phyloP scores from a whole-genome alignment of 2,113 vertebrate species.

The Heterotilapia buettikoferi region DNA sequence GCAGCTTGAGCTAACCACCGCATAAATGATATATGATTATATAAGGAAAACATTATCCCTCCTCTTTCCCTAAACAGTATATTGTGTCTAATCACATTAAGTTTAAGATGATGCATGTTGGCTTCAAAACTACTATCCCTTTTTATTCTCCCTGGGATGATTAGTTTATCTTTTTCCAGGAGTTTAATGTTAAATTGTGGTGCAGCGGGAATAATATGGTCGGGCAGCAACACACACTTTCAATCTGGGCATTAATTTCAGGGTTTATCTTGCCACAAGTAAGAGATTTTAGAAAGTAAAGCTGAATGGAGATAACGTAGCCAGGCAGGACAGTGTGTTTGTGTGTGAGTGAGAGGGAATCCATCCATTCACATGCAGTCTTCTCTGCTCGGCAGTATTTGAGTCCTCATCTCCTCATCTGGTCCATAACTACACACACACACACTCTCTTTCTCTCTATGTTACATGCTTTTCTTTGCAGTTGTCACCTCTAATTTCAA shows the following conservation, averaged over 20 bases:
- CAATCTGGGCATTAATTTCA: not conserved
- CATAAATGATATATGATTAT: not conserved
- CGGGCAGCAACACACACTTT: not conserved
- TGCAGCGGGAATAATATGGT: not conserved
- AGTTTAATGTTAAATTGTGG: not conserved
- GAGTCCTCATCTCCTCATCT: not conserved
- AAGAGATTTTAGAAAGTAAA: not conserved
- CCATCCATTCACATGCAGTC: not conserved
- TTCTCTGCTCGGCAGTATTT: not conserved
- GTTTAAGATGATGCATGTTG: not conserved
- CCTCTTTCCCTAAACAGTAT: not conserved
- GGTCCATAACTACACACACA: not conserved
- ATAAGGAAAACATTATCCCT: not conserved
- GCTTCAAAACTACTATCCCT: not conserved
- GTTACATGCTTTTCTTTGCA: constrained; percentile 28
- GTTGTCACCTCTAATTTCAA: constrained; percentile 51
- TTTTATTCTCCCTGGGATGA: not conserved
- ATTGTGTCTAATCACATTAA: not conserved
- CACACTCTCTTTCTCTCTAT: not conserved
- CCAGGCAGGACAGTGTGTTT: not conserved
- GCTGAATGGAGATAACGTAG: not conserved
- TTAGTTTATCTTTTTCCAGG: not conserved
- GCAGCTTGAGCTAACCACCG: not conserved
- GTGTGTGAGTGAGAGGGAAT: not conserved
- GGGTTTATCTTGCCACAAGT: not conserved